Conservation (phyloP, 2,113 vertebrate genomes). For the Falcunculus frontatus region DNA sequence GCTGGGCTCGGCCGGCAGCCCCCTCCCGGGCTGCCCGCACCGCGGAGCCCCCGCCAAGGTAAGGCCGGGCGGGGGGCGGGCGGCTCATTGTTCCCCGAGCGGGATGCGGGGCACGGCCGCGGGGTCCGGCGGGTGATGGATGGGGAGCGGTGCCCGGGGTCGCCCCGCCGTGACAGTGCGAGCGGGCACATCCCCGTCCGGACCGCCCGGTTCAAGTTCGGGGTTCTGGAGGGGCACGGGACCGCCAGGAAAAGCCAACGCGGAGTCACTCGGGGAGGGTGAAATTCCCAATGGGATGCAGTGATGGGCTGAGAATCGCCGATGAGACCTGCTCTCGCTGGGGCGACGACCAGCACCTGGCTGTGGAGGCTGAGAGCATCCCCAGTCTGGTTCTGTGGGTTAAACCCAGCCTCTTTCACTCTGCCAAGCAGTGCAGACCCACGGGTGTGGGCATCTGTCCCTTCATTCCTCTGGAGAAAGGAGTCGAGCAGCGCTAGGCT, state of each 20-base stretch:
- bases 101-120: not conserved
- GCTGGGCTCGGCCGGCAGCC: not conserved
- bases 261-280: not conserved
- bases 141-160: not conserved
- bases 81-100: not conserved
- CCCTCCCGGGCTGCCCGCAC: not conserved
- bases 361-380: not conserved
- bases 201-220: not conserved
- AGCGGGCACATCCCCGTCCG: not conserved
- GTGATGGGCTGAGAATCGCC: not conserved
- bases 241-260: accelerated
- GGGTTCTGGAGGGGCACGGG: accelerated
- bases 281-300: accelerated
- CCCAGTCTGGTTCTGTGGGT: not conserved
- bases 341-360: not conserved
- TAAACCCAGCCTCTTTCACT: not conserved
- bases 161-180: not conserved
- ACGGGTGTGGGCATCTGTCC: not conserved
- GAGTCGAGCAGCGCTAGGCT: accelerated
- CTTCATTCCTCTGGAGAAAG: not conserved
- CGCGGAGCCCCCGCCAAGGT: not conserved
- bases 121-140: not conserved
- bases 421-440: not conserved
- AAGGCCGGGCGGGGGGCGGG: not conserved
- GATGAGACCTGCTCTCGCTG: not conserved